Base-by-base conservation (phyloP, 2,113 vertebrate genomes). In the Bufo bufo region DNA sequence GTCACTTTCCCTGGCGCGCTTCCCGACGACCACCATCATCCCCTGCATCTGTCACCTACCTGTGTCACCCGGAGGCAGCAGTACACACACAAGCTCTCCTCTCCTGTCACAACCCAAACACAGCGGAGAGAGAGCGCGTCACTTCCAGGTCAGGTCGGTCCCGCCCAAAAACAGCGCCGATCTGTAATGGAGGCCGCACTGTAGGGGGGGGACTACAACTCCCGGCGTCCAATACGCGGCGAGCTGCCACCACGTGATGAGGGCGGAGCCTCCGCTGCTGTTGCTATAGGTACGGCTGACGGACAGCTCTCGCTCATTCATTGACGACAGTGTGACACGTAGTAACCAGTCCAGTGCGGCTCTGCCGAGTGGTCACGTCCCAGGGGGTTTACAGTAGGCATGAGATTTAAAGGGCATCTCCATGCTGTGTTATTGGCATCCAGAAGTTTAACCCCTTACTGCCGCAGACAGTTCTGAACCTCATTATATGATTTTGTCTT, bases 61-160 rank as follows among this genome's bases (percentile, higher is more conserved):
- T 87, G 82, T 87, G 82, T 85, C 80, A 84, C 71, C 58, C 82
- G 69, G 82, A 78, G 72, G 72, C 82, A 54, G 82, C 86, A 43
- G 89, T 84, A 87, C 77, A 79, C 52, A 86, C 87, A 72, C 89
- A 82, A 71, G 88, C 90, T 16, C 90, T 90, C 10, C 77, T 89
- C 90, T 90, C 92, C 92, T 92, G 92, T 90, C 89, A 92, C 86
- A 93, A 95, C 94, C 95, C 92, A 92, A 90, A 91, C 81, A 89
- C 85, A 85, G 89, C 90, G 88, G 87, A 80, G 0, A 17, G 80
- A 80, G 0, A 16, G 80, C 86, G 81, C 93, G 93, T 92, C 91
- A 94, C 91, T 94, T 94, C 93, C 93, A 91, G 89, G 33, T 78
- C 52, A 19, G 12, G n/a, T 14, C 23, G 6, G 8, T 74, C 23